A percentile compares a stretch with the other conserved stretches of the same genome.
Conservation (phyloP, 2,797 vertebrate species). For the Poecilia picta region DNA sequence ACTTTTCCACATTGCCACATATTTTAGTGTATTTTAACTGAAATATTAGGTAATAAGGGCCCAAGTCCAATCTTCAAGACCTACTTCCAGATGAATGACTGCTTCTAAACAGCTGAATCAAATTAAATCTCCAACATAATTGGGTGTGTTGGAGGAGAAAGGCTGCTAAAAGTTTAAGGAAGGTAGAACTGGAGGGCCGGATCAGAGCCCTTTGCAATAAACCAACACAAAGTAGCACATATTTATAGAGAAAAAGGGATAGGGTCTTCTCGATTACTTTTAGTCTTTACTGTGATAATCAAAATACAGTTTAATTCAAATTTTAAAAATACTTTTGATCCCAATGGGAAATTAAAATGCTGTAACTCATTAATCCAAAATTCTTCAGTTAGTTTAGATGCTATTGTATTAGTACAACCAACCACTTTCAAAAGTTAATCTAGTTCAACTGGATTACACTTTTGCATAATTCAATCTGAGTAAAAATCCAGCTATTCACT, state of each 20-base stretch:
- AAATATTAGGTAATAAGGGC: neutral
- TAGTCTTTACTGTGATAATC: neutral
- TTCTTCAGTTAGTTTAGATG: too few relatives aligned
- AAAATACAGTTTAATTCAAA: neutral
- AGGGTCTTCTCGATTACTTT: neutral
- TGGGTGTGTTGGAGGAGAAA: neutral
- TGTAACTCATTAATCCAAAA: too few relatives aligned
- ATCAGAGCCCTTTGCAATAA: neutral
- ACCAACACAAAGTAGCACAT: neutral
- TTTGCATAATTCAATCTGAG: neutral
- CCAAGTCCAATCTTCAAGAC: neutral
- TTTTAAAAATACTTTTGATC: too few relatives aligned
- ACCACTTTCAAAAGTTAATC: neutral
- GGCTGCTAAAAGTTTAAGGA: neutral
- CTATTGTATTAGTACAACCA: neutral
- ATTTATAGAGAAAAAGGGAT: neutral
- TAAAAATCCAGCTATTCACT: neutral
- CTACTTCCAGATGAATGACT: neutral
- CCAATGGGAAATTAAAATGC: too few relatives aligned
- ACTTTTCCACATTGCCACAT: neutral
- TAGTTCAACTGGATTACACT: neutral
- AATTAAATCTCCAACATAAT: neutral
- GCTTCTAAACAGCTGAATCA: neutral
- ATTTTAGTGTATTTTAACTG: neutral
- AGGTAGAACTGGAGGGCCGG: neutral